Percentiles rank a stretch among this genome's conserved stretches.
Evolutionary conservation across 2,113 vertebrate genomes (phyloP).

Genomic region (Ranitomeya imitator): DNA sequence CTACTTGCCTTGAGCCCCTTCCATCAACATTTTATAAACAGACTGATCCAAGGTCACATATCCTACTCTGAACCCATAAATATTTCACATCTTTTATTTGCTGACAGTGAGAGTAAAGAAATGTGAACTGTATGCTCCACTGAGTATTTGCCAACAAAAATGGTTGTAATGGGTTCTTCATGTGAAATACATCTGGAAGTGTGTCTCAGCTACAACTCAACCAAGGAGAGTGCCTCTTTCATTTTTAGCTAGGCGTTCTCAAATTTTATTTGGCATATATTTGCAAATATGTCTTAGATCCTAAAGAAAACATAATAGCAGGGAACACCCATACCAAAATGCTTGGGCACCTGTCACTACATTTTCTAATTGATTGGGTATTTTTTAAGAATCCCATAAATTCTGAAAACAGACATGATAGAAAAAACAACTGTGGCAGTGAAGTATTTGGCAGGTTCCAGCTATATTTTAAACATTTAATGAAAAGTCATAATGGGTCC

Average conservation of each 20-base stretch:
- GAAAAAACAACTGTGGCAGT: neutral
- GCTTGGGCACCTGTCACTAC: neutral
- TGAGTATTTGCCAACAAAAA: constrained; percentile 38
- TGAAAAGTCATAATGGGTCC: neutral
- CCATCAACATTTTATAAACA: constrained; percentile 65
- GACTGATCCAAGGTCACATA: constrained; percentile 56
- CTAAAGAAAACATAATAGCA: constrained; percentile 19
- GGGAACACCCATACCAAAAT: constrained; percentile 5
- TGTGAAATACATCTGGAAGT: constrained; percentile 35
- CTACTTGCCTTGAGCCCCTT: constrained; percentile 64
- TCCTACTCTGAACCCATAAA: constrained; percentile 50
- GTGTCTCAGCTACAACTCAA: constrained; percentile 16
- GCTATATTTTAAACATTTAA: neutral
- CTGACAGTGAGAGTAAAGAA: constrained; percentile 54
- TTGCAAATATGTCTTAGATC: constrained; percentile 6
- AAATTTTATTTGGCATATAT: constrained; percentile 41
- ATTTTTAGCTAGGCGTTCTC: neutral
- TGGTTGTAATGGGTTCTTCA: constrained; percentile 15
- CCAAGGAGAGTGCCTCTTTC: constrained; percentile 1
- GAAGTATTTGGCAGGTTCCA: neutral
- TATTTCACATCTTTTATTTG: constrained; percentile 60
- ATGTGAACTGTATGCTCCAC: constrained; percentile 21
- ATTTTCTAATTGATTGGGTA: neutral
- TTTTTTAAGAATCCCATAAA: neutral
- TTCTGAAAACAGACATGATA: neutral